phyloP scores from a whole-genome alignment of 2,797 vertebrate species.

The Sphenopsis melanotis region DNA sequence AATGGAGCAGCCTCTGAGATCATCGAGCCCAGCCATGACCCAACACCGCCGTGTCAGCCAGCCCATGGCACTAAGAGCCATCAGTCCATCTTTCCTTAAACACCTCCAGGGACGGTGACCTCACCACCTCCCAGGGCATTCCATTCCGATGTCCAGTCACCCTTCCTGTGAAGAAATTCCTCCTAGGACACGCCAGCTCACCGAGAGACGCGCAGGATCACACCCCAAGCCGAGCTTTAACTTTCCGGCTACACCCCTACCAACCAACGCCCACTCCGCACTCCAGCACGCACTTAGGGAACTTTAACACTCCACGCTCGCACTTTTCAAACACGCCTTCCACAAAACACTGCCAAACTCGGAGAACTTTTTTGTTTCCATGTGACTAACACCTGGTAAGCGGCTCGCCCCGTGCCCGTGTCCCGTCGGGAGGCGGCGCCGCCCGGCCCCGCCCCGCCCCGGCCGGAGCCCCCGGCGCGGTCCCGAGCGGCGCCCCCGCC shows the following conservation, averaged over 20 bases:
- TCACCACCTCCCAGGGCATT: background rate
- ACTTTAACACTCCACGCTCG: background rate
- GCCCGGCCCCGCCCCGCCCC: background rate
- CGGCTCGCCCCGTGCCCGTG: no score
- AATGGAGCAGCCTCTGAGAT: background rate
- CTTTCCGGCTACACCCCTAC: background rate
- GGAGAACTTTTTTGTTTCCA: fast-evolving
- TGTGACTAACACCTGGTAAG: fast-evolving
- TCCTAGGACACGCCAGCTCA: fast-evolving
- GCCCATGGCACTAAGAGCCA: no score
- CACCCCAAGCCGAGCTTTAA: background rate
- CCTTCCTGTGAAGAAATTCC: background rate
- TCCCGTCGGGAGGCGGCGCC: background rate
- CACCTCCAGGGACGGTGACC: background rate
- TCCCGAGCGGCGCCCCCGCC: background rate
- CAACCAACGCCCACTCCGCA: background rate
- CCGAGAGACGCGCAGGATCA: background rate
- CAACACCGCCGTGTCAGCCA: background rate
- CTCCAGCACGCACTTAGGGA: fast-evolving
- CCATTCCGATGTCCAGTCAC: background rate
- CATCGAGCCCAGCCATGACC: background rate
- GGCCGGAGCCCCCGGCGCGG: background rate
- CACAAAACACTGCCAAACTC: fast-evolving
- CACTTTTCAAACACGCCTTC: fast-evolving
- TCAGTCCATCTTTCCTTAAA: background rate